A percentile compares a stretch with the other conserved stretches of the same genome.
Evolutionary conservation across 2,888 invertebrate species (phyloP).

Genomic region (Panorpa germanica): DNA sequence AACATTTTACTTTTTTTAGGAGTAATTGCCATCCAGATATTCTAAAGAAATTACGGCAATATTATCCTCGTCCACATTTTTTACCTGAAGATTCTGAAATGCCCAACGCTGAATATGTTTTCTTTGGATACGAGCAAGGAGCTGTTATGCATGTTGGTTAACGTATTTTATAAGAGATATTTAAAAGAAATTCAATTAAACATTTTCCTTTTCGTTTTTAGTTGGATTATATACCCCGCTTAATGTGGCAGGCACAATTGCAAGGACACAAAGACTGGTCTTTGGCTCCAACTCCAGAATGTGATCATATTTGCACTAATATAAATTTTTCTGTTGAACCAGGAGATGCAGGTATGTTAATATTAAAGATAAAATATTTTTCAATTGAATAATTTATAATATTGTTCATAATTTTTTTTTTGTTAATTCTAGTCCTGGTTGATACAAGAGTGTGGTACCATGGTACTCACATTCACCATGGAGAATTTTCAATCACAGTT

Average conservation of each 20-base stretch:
- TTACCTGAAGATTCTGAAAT: constrained; percentile 77
- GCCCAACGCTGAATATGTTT: constrained; percentile 76
- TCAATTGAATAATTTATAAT: constrained; percentile 6
- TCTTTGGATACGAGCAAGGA: constrained; percentile 79
- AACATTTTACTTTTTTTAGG: constrained; percentile 25
- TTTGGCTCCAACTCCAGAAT: constrained; percentile 71
- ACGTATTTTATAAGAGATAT: constrained; percentile 7
- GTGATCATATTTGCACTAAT: constrained; percentile 53
- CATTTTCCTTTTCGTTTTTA: constrained; percentile 22
- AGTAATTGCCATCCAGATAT: constrained; percentile 78
- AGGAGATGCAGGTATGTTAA: constrained; percentile 59
- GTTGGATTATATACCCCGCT: constrained; percentile 77
- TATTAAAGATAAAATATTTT: not conserved
- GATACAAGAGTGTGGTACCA: constrained; percentile 90
- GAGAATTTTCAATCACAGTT: constrained; percentile 68
- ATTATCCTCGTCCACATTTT: constrained; percentile 69
- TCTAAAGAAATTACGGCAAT: constrained; percentile 46
- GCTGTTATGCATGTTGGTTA: constrained; percentile 73
- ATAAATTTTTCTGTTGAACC: constrained; percentile 64
- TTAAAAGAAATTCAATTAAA: constrained; percentile 7
- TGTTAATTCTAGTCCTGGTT: constrained; percentile 44
- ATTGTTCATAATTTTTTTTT: constrained; percentile 11
- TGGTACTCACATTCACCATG: constrained; percentile 61
- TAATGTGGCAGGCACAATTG: constrained; percentile 90
- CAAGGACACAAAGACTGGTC: constrained; percentile 73